A percentile compares a stretch with the other conserved stretches of the same genome.
Evolutionary conservation across 1,140 invertebrate genomes (phyloP).

Genomic region (Plodia interpunctella): DNA sequence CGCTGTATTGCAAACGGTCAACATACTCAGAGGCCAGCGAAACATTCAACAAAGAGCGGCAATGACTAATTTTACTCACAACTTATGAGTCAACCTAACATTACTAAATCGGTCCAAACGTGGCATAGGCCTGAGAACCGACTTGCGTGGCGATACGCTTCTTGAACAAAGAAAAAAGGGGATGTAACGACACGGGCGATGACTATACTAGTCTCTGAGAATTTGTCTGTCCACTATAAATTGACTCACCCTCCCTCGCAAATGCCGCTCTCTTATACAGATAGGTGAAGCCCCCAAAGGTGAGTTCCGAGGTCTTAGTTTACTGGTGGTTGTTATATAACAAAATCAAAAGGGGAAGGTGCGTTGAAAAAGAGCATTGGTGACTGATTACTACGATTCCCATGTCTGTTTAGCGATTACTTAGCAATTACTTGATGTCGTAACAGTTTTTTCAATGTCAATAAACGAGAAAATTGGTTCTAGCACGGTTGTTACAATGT

Average conservation of each 20-base stretch:
- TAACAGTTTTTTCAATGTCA: slow-evolving; percentile 15
- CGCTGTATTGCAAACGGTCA: slow-evolving; percentile 15
- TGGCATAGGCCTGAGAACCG: slow-evolving; percentile 45
- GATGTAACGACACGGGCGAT: slow-evolving; percentile 40
- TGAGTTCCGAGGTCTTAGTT: slow-evolving; percentile 29
- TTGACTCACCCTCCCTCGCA: slow-evolving; percentile 22
- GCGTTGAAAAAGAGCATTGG: slow-evolving; percentile 33
- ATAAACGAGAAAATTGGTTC: slow-evolving; percentile 11
- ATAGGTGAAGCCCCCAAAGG: slow-evolving; percentile 11
- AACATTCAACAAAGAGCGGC: slow-evolving; percentile 41
- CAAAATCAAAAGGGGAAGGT: slow-evolving; percentile 35
- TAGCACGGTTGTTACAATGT: not conserved
- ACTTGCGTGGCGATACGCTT: slow-evolving; percentile 60
- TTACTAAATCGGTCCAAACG: slow-evolving; percentile 43
- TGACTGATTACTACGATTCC: slow-evolving; percentile 36
- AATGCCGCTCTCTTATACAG: slow-evolving; percentile 13
- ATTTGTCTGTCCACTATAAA: slow-evolving; percentile 37
- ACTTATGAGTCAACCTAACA: slow-evolving; percentile 42
- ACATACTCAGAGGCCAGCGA: slow-evolving; percentile 26
- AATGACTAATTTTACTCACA: slow-evolving; percentile 50
- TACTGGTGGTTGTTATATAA: slow-evolving; percentile 28
- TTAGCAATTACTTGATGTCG: slow-evolving; percentile 22
- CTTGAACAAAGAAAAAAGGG: slow-evolving; percentile 63
- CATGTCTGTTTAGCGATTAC: slow-evolving; percentile 41
- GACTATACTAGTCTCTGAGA: slow-evolving; percentile 45